Evolutionary conservation across 2,797 vertebrate species (phyloP), one percentile per base, ranked within the genome.

Genomic region (Mionectes olivaceus): DNA sequence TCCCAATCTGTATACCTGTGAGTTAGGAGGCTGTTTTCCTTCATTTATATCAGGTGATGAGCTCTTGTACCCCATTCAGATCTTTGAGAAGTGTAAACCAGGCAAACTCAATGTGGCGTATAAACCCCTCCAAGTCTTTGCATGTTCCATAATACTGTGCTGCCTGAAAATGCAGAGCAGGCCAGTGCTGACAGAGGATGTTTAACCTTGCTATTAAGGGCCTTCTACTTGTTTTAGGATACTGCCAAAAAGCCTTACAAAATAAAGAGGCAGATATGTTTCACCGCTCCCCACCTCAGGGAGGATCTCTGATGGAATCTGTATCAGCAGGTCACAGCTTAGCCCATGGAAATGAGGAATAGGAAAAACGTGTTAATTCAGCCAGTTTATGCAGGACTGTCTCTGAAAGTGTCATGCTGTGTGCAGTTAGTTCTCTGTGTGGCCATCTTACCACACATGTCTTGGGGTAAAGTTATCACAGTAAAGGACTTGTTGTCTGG

Each of bases 221-320:
- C 35, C 55, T 77, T 52, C 50, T 30, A 19, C 43, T 89, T 91
- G 15, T 55, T 87, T 71, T 83, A 79, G 35, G 50, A 37, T 43
- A 5, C 39, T 83, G 88, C 74, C 93, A 91, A 46, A 71, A 73
- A 74, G 16, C 81, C 77, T 89, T 75, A 64, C 92, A 96, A 89
- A 89, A 61, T 57, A 89, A 91, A 89, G 53, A 88, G 55, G 55
- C 59, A 93, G 59, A 19, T 87, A 44, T 9, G 35, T 81, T 83
- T 52, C n/a, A 14, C 35, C 39, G 70, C 61, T 90, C 39, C 43
- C 32, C 12, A n/a, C 63, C 14, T 87, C 78, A 37, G 78, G 78
- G 64, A 90, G 67, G 81, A 78, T 80, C 67, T 80, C 57, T 81
- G 50, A n/a, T 82, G 49, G 41, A 61, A 65, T 81, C 84, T 87